A percentile compares a stretch with the other conserved stretches of the same genome.
phyloP scores from a whole-genome alignment of 2,888 invertebrate species.

The Drosophila nr. perissopoda region DNA sequence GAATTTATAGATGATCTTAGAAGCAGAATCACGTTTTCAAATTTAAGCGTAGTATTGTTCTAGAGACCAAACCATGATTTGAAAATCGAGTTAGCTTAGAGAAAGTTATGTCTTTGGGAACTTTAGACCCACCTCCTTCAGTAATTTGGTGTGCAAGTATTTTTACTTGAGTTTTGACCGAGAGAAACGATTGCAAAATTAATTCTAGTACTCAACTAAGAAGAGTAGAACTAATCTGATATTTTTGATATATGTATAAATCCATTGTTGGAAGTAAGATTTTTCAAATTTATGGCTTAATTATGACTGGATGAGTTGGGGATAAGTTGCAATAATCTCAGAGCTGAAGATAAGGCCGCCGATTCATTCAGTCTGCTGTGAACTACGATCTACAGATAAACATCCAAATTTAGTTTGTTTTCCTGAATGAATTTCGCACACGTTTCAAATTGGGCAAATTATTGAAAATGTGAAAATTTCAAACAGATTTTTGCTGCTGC shows the following conservation, averaged over 20 bases:
- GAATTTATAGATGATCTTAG: too few species aligned
- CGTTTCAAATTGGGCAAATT: slow-evolving; percentile 54
- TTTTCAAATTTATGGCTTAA: not conserved
- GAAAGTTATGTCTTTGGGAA: not conserved
- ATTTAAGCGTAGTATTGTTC: not conserved
- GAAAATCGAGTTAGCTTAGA: not conserved
- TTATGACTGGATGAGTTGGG: not conserved
- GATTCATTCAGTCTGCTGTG: slow-evolving; percentile 2
- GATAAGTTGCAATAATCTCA: not conserved
- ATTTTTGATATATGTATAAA: not conserved
- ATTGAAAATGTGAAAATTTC: slow-evolving; percentile 53
- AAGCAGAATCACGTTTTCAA: not conserved
- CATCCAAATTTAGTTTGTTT: slow-evolving; percentile 26
- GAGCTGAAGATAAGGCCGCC: not conserved
- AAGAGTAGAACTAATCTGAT: not conserved
- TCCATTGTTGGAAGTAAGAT: not conserved
- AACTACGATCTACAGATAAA: slow-evolving; percentile 7
- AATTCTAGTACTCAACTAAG: not conserved
- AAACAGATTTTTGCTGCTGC: slow-evolving; percentile 50
- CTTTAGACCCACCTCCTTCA: not conserved
- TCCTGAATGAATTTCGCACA: slow-evolving; percentile 60
- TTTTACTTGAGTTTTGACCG: not conserved
- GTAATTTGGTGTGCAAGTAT: not conserved
- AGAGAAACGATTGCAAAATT: not conserved
- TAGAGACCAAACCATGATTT: not conserved